Base-by-base conservation (phyloP, 2,113 vertebrate species). In the Lophius piscatorius region DNA sequence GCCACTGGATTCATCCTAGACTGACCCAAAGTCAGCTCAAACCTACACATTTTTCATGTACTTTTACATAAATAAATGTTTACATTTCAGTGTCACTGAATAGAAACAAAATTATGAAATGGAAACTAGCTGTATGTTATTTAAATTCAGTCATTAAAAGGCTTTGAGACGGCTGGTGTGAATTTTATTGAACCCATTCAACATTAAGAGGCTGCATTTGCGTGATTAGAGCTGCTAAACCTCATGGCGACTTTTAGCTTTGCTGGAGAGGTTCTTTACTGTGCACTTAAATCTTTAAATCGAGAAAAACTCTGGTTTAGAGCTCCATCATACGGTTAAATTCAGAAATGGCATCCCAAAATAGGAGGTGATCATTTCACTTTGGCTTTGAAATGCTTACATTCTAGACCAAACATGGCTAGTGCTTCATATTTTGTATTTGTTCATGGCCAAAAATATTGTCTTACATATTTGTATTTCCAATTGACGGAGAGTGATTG, bases 1-100 rank as follows among this genome's bases (percentile, higher is more conserved):
- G 18, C 31, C 26, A 13, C 12, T 9, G 29, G 2, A 39, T 38
- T n/a, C 57, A 81, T 49, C 66, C 4, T 33, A 16, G 49, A 78
- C 58, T 63, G 74, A 81, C 68, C 73, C 33, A 0, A 48, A 51
- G 57, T 56, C 16, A 13, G 52, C 52, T 63, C 42, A 61, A 41
- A 18, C 17, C n/a, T 31, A 36, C 6, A 9, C 13, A 18, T 23
- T 17, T 28, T 10, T 47, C n/a, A 23, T 13, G 12, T 13, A 10
- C 33, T 13, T 6, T 35, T 13, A 35, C 12, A 35, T 28, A n/a
- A n/a, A n/a, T n/a, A n/a, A n/a, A n/a, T n/a, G n/a, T n/a, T n/a
- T n/a, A n/a, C n/a, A n/a, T n/a, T n/a, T n/a, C n/a, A n/a, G n/a
- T n/a, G n/a, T n/a, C n/a, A n/a, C n/a, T n/a, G n/a, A n/a, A n/a